A percentile compares a stretch with the other conserved stretches of the same genome.
Evolutionary conservation across 2,888 invertebrate genomes (phyloP).

Genomic region (Athalia cordata): DNA sequence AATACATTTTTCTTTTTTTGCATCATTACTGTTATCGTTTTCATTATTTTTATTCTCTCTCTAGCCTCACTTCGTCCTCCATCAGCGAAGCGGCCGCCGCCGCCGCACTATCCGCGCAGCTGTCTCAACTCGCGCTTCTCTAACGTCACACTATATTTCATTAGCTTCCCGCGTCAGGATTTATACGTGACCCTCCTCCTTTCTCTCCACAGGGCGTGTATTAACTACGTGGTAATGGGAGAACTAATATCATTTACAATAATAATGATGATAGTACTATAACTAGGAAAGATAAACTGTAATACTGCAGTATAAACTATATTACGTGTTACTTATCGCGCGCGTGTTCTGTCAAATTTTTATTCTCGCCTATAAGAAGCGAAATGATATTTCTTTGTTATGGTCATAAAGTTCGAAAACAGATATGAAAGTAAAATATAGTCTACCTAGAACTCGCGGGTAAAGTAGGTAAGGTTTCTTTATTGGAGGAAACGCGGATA

Average conservation of each 20-base stretch:
- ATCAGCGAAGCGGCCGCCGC: too few relatives aligned
- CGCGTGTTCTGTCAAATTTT: too few relatives aligned
- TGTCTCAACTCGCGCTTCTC: neutral
- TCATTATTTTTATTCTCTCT: neutral
- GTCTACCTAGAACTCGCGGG: too few relatives aligned
- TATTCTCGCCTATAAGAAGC: too few relatives aligned
- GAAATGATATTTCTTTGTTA: too few relatives aligned
- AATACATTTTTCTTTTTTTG: neutral
- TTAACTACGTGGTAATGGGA: too few relatives aligned
- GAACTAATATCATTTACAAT: neutral
- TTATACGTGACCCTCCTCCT: neutral
- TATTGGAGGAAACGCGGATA: too few relatives aligned
- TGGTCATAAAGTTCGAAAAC: too few relatives aligned
- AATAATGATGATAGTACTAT: too few relatives aligned
- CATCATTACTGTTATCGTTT: neutral
- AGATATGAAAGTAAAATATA: too few relatives aligned
- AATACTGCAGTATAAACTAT: neutral
- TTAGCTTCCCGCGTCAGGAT: neutral
- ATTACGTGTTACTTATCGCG: neutral
- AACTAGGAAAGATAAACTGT: neutral
- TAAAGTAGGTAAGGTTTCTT: too few relatives aligned
- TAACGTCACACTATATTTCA: constrained; percentile 2
- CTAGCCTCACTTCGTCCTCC: neutral
- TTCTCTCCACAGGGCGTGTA: neutral
- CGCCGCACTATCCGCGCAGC: neutral